Evolutionary conservation across 2,113 vertebrate genomes (phyloP).

Genomic region (Symphodus melops): DNA sequence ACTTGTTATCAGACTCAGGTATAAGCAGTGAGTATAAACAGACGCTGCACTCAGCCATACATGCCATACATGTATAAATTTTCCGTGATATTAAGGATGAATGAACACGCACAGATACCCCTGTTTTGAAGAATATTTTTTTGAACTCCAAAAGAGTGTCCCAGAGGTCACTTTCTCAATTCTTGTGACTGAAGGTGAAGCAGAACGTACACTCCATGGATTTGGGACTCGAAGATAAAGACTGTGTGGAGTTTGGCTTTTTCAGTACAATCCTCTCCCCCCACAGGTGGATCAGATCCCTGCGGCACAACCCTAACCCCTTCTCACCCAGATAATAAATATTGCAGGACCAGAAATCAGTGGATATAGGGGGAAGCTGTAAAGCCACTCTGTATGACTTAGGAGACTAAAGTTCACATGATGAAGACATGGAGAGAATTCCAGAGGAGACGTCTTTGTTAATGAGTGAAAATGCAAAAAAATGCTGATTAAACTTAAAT

Average conservation of each 20-base stretch:
- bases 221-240: conserved; percentile 64
- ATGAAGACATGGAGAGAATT: conserved; percentile 14
- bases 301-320: conserved; percentile 64
- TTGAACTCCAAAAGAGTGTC: conserved; percentile 14
- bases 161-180: conserved; percentile 42
- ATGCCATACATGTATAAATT: conserved; percentile 15
- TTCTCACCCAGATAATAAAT: conserved; percentile 71
- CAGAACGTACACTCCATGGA: conserved; percentile 51
- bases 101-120: conserved; percentile 15
- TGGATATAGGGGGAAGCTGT: conserved; percentile 61
- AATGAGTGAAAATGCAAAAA: too few relatives aligned
- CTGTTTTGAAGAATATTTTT: conserved; percentile 20
- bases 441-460: not conserved
- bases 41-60: conserved; percentile 2
- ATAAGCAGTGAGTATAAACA: not conserved
- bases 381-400: conserved; percentile 54
- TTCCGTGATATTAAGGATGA: conserved; percentile 17
- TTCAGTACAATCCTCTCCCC: conserved; percentile 71
- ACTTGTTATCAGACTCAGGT: not conserved
- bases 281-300: conserved; percentile 74
- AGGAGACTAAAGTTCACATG: conserved; percentile 59
- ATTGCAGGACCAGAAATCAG: conserved; percentile 74
- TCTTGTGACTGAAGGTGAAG: conserved; percentile 48
- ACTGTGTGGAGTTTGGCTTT: conserved; percentile 60
- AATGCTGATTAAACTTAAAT: too few relatives aligned